Base-by-base conservation (phyloP, 2,888 invertebrate species). In the Isoperla grammatica region DNA sequence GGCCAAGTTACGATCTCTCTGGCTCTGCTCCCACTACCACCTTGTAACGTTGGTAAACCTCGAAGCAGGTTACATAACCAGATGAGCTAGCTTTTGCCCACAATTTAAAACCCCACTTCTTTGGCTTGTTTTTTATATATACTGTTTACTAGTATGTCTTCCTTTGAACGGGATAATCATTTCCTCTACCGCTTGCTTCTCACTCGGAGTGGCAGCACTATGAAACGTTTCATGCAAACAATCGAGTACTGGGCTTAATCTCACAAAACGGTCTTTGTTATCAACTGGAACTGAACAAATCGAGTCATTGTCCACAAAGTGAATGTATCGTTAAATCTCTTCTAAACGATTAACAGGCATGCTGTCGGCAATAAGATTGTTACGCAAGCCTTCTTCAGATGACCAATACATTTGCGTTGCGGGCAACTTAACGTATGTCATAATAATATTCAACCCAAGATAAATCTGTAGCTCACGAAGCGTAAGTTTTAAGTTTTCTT, bases 111-210 rank as follows among this genome's bases (percentile, higher is more conserved):
- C 64, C 63, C 64, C 62, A 64, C 42, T 65, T 64, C 11, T 22
- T 17, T 2, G 48, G 48, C n/a, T 8, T 29, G 29, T 29, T 29
- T 29, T 64, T 62, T 53, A 64, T 57, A n/a, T n/a, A 46, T 67
- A 67, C 55, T 66, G 65, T 54, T 66, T 66, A 6, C 17, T 23
- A 53, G 54, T 60, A 15, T 35, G 49, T 22, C 66, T 40, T 12
- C 62, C 67, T 60, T 66, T 67, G 64, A 67, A 66, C 11, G 64
- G 64, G 2, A 66, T 63, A 6, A 65, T 60, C 62, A 61, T 63
- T 61, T 64, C 64, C 50, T 65, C 64, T 35, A 66, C 61, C 23
- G 63, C 57, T 45, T 59, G 35, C 61, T 54, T 60, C 57, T 65
- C 65, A 9, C 62, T 39, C 17, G 60, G 61, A 17, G 61, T 61